Evolutionary conservation across 2,797 vertebrate genomes (phyloP).

Genomic region (Macropus fuliginosus): DNA sequence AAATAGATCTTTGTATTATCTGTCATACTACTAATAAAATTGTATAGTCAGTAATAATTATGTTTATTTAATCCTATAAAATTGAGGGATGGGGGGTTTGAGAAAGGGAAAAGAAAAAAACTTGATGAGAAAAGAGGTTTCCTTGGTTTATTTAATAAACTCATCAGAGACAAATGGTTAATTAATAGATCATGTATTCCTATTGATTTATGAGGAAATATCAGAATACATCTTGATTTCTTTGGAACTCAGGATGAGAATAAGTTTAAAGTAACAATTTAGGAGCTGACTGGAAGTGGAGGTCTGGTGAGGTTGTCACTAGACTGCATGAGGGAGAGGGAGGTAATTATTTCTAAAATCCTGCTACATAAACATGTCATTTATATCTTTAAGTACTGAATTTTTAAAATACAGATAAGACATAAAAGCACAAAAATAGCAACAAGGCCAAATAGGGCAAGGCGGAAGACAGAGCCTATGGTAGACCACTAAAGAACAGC

Average conservation of each 20-base stretch:
- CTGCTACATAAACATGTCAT: neutral
- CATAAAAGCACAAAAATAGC: neutral
- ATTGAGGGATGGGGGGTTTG: neutral
- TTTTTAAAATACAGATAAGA: neutral
- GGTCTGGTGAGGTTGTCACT: neutral
- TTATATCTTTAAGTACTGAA: neutral
- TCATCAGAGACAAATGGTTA: neutral
- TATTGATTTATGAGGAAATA: neutral
- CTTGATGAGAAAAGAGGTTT: neutral
- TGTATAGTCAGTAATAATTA: neutral
- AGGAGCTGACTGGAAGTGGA: neutral
- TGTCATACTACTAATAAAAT: neutral
- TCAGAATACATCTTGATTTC: neutral
- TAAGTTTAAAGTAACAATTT: neutral
- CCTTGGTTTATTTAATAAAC: neutral
- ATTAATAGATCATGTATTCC: neutral
- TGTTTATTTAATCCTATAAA: neutral
- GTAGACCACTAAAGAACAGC: neutral
- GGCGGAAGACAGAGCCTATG: neutral
- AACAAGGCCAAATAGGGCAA: neutral
- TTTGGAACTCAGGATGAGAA: neutral
- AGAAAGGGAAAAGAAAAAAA: neutral
- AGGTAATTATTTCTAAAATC: neutral
- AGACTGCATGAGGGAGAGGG: neutral
- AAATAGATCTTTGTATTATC: neutral